Percentiles rank a stretch among this genome's conserved stretches.
Evolutionary conservation across 1,140 invertebrate species (phyloP).

Genomic region (Monomorium pharaonis): DNA sequence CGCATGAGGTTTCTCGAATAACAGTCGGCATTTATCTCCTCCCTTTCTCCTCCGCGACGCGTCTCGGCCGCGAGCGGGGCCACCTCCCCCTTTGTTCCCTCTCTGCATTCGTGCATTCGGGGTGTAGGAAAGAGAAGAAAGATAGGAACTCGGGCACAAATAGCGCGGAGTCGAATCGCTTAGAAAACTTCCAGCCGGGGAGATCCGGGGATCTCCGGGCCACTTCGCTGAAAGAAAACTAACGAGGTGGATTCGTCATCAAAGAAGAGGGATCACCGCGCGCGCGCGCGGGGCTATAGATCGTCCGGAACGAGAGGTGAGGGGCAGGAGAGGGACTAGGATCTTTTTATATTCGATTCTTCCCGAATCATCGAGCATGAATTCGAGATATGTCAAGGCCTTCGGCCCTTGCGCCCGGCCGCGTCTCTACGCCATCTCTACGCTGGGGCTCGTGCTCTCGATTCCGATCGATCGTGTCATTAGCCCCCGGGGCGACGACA

Average conservation of each 20-base stretch:
- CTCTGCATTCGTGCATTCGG: not conserved
- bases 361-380: slow-evolving; percentile 44
- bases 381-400: slow-evolving; percentile 34
- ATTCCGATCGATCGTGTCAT: slow-evolving; percentile 36
- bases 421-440: too few relatives aligned
- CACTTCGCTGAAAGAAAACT: slow-evolving; percentile 66
- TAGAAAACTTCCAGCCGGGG: slow-evolving; percentile 44
- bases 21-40: slow-evolving; percentile 64
- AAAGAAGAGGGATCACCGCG: slow-evolving; percentile 50
- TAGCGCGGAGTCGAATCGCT: slow-evolving; percentile 32
- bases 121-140: slow-evolving; percentile 14
- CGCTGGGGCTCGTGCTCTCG: slow-evolving; percentile 50
- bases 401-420: slow-evolving; percentile 1
- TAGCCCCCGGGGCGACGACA: slow-evolving; percentile 11
- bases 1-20: slow-evolving; percentile 46
- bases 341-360: slow-evolving; percentile 24
- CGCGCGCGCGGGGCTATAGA: slow-evolving; percentile 6
- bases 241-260: slow-evolving; percentile 65
- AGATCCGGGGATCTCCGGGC: slow-evolving; percentile 28
- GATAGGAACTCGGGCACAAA: slow-evolving; percentile 21
- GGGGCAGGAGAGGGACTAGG: not conserved
- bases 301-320: slow-evolving; percentile 16
- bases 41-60: slow-evolving; percentile 7
- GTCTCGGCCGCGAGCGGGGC: slow-evolving; percentile 19
- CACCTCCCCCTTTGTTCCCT: slow-evolving; percentile 31